Evolutionary conservation across 2,113 vertebrate genomes (phyloP).

Genomic region (Sceloporus undulatus): DNA sequence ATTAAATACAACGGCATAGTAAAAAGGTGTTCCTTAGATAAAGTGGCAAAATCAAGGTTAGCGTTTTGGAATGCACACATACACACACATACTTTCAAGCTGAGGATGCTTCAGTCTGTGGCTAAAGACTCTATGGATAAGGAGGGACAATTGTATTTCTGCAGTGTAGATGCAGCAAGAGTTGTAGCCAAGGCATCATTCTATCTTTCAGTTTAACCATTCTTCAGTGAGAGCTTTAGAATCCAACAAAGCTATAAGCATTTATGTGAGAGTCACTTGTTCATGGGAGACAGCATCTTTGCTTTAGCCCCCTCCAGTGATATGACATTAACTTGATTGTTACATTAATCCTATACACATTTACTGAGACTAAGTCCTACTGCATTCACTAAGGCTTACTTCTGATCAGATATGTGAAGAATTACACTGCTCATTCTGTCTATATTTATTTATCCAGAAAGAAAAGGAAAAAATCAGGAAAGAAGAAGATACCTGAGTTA

Average conservation of each 20-base stretch:
- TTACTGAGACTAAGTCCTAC: neutral
- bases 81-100: too few relatives aligned
- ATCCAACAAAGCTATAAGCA: neutral
- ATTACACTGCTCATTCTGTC: neutral
- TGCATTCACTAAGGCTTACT: neutral
- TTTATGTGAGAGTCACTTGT: neutral
- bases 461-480: neutral
- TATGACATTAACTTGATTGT: neutral
- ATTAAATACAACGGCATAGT: too few relatives aligned
- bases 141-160: too few relatives aligned
- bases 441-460: neutral
- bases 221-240: neutral
- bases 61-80: too few relatives aligned
- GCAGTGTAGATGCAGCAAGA: too few relatives aligned
- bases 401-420: neutral
- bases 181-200: neutral
- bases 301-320: neutral
- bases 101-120: too few relatives aligned
- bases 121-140: too few relatives aligned
- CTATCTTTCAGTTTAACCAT: neutral
- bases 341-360: neutral
- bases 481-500: slow-evolving; percentile 72
- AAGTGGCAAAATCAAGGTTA: too few relatives aligned
- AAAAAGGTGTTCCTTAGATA: too few relatives aligned
- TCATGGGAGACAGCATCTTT: neutral